A percentile compares a stretch with the other conserved stretches of the same genome.
Conservation (phyloP, 35 echinoderm and acorn worm genomes). For the Nesometra sesokonis region DNA sequence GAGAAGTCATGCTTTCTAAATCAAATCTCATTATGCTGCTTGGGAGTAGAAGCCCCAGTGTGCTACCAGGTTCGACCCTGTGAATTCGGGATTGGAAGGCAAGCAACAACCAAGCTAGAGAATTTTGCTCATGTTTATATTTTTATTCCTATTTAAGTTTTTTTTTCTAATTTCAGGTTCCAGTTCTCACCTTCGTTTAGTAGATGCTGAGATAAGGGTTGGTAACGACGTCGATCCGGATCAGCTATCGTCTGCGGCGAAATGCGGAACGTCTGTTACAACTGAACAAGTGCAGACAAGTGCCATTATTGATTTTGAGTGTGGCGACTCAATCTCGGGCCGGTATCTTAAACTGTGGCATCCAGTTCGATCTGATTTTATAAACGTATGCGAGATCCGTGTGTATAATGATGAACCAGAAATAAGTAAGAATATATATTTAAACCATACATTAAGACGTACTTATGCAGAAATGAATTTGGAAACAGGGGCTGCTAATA, state of each 20-base stretch:
- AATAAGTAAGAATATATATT: not conserved
- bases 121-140: no score
- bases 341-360: not conserved
- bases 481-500: no score
- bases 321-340: not conserved
- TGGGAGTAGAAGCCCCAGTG: no score
- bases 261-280: not conserved
- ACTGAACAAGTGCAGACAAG: not conserved
- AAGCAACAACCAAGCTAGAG: no score
- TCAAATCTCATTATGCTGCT: no score
- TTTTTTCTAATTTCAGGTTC: no score
- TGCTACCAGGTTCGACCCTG: no score
- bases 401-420: not conserved
- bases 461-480: no score
- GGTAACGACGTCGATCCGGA: not conserved
- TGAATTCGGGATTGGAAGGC: no score
- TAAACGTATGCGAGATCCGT: not conserved
- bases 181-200: not conserved
- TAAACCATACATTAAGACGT: no score
- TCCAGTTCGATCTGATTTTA: not conserved
- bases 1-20: no score
- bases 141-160: no score
- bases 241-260: not conserved
- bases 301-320: not conserved
- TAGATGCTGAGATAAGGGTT: not conserved